Conservation (phyloP, 2,113 vertebrate species). For the Hippocampus barbouri region DNA sequence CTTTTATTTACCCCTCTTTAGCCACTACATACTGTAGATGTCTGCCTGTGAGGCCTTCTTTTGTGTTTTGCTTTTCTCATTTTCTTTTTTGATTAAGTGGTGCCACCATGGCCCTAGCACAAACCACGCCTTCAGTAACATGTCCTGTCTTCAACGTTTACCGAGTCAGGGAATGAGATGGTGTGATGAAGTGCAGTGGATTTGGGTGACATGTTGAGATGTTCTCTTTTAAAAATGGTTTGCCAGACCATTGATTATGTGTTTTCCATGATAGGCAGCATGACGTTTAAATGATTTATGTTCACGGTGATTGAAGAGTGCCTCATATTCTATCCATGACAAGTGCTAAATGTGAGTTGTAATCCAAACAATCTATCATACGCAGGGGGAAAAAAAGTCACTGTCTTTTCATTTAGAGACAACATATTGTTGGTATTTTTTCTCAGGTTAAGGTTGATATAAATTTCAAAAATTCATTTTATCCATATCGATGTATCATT, state of each 20-base stretch:
- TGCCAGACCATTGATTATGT: neutral
- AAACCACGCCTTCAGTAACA: conserved; percentile 34
- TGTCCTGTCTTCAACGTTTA: conserved; percentile 28
- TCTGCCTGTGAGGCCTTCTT: conserved; percentile 15
- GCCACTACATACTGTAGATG: conserved; percentile 45
- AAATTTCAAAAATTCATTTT: neutral
- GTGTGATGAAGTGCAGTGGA: neutral
- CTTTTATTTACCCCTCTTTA: conserved; percentile 53
- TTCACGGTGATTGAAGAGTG: conserved; percentile 14
- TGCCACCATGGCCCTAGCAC: conserved; percentile 12
- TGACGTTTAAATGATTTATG: conserved; percentile 6
- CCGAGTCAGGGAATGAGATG: neutral
- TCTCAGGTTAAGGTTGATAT: neutral
- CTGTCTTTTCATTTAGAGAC: neutral
- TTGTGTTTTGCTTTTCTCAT: neutral
- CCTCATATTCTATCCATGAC: conserved; percentile 2
- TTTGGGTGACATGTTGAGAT: conserved; percentile 11
- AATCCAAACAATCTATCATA: neutral
- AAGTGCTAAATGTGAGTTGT: neutral
- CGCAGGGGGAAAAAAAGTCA: neutral
- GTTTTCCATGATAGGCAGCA: conserved; percentile 13
- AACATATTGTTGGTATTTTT: neutral
- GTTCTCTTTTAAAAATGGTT: conserved; percentile 4
- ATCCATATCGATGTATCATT: neutral
- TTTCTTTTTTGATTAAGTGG: conserved; percentile 6